Conservation (phyloP, 2,113 vertebrate species). For the Cathartes aura region DNA sequence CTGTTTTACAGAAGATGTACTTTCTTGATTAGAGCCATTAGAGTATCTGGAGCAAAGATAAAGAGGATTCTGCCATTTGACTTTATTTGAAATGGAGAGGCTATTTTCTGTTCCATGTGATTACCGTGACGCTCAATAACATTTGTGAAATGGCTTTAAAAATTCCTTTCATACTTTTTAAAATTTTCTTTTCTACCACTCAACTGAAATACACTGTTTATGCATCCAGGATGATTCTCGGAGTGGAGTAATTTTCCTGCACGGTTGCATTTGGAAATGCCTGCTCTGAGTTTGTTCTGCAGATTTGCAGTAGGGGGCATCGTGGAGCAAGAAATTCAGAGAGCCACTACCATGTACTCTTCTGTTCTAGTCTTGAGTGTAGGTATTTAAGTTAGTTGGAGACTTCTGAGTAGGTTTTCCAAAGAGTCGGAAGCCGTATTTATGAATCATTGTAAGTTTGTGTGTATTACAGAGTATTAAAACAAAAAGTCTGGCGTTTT, state of each 20-base stretch:
- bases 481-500: neutral
- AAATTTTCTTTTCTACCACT: neutral
- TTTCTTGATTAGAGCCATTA: neutral
- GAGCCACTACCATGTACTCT: accelerated
- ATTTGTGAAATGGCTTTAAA: neutral
- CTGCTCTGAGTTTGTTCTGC: neutral
- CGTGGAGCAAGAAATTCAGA: neutral
- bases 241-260: neutral
- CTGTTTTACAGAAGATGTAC: neutral
- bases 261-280: neutral
- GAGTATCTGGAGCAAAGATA: neutral
- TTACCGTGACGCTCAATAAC: neutral
- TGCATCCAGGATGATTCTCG: neutral
- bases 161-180: neutral
- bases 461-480: neutral
- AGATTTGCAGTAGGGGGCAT: neutral
- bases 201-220: neutral
- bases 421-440: neutral
- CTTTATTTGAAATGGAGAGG: neutral
- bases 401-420: neutral
- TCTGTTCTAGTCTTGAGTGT: neutral
- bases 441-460: neutral
- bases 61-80: neutral
- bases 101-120: neutral
- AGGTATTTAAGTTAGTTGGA: neutral